A percentile compares a stretch with the other conserved stretches of the same genome.
phyloP scores from a whole-genome alignment of 2,113 vertebrate species.

The Pagrus major region DNA sequence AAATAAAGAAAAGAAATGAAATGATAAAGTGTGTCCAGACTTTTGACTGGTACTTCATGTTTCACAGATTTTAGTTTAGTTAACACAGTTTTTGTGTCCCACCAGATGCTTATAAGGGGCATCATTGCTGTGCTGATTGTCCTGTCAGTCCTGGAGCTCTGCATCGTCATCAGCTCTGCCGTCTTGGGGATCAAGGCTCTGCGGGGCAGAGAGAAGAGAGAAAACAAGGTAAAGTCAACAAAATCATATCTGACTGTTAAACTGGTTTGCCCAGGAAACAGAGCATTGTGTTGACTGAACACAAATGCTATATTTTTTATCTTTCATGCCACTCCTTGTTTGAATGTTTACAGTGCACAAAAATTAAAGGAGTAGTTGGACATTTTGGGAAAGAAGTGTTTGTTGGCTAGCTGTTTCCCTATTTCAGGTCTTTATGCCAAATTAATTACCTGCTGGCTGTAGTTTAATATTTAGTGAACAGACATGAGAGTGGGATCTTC shows the following conservation, averaged over 20 bases:
- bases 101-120: slow-evolving; percentile 36
- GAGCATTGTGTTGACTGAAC: no score
- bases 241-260: neutral
- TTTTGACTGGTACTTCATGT: no score
- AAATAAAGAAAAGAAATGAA: no score
- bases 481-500: no score
- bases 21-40: no score
- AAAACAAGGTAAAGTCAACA: slow-evolving; percentile 31
- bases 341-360: no score
- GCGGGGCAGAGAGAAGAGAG: slow-evolving; percentile 15
- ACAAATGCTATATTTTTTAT: neutral
- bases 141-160: slow-evolving; percentile 69
- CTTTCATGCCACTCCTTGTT: neutral
- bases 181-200: slow-evolving; percentile 72
- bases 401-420: no score
- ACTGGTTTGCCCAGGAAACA: neutral
- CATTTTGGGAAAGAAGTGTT: no score
- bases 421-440: no score
- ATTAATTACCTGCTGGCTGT: no score
- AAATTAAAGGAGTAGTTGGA: no score
- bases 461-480: no score
- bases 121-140: slow-evolving; percentile 64
- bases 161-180: slow-evolving; percentile 62
- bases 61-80: neutral
- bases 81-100: neutral